Base-by-base conservation (phyloP, 2,113 vertebrate species). In the Tauraco erythrolophus region DNA sequence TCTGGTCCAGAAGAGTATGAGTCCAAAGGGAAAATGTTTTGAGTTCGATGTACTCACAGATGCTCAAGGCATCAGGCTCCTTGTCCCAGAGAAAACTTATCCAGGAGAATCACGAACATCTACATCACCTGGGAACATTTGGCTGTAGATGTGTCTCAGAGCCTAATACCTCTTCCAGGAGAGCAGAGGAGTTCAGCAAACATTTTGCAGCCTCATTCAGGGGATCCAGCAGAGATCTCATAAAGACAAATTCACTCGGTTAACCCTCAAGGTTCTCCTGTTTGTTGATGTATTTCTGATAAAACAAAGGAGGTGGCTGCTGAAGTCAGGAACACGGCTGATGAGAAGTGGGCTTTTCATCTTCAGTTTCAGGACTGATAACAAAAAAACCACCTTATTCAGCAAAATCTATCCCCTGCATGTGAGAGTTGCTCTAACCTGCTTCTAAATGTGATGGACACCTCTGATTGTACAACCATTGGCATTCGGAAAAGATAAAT, bases 261-360 rank as follows among this genome's bases (percentile, higher is more conserved):
- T 54, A 58, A 35, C 19, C 25, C 48, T 28, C 2, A 2, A 33
- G 21, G 31, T 11, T 88, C 9, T 85, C 6, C 54, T 14, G 10
- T 16, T 39, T 79, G 31, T 19, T 56, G 64, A 24, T 0, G 1
- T 51, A 17, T 65, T 72, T 54, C 48, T 7, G 6, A 25, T 43
- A 56, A 69, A 58, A 24, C 58, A 50, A 46, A 72, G 19, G 30
- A 65, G 51, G 19, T 61, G 54, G 46, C 30, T 22, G 30, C 54
- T 5, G 31, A 56, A 57, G 22, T 54, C 60, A 71, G 61, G 28
- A 88, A 13, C 0, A 1, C 3, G 6, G n/a, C 45, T 54, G 13
- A 43, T 10, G 30, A 93, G 81, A 80, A 88, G 71, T 25, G 77
- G 45, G 65, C 37, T 88, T 93, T 95, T 96, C 78, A 70, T 91